Conservation (phyloP, 37 sponge, comb jelly and placozoan species). For the Mnemiopsis leidyi region DNA sequence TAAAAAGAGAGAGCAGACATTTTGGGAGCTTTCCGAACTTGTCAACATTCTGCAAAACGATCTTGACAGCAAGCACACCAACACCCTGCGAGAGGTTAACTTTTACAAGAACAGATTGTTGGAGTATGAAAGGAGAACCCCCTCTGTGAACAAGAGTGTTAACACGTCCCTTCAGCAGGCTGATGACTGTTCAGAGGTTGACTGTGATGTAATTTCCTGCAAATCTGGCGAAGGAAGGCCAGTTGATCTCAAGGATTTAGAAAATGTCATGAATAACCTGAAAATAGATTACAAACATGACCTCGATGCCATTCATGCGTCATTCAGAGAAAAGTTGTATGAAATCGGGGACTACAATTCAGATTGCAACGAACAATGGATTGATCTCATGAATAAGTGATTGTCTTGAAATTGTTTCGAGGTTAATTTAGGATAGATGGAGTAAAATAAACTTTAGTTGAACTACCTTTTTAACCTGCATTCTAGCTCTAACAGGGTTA, state of each 20-base stretch:
- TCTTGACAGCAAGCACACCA: slow-evolving; percentile 1
- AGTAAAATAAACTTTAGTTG: too few relatives aligned
- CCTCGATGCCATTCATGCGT: not conserved
- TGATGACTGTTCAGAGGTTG: not conserved
- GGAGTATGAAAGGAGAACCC: slow-evolving; percentile 10
- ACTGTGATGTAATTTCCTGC: not conserved
- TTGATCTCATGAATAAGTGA: slow-evolving; percentile 23
- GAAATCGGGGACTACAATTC: not conserved
- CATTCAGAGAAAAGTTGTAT: not conserved
- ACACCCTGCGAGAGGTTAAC: not conserved
- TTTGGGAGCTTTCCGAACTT: slow-evolving; percentile 26
- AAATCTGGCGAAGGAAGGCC: not conserved
- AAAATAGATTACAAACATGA: slow-evolving; percentile 10
- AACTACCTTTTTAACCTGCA: too few relatives aligned
- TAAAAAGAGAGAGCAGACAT: not conserved
- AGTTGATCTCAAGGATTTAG: slow-evolving; percentile 8
- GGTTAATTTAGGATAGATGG: too few relatives aligned
- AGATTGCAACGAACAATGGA: not conserved
- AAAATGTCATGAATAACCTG: slow-evolving; percentile 15
- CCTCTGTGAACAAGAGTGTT: slow-evolving; percentile 15
- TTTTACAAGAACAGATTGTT: slow-evolving; percentile 42
- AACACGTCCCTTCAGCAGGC: slow-evolving; percentile 16
- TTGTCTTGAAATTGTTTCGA: too few relatives aligned
- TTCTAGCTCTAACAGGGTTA: too few relatives aligned
- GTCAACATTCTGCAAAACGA: slow-evolving; percentile 26